Evolutionary conservation across 1,140 invertebrate species (phyloP).

Genomic region (Ips nitidus): DNA sequence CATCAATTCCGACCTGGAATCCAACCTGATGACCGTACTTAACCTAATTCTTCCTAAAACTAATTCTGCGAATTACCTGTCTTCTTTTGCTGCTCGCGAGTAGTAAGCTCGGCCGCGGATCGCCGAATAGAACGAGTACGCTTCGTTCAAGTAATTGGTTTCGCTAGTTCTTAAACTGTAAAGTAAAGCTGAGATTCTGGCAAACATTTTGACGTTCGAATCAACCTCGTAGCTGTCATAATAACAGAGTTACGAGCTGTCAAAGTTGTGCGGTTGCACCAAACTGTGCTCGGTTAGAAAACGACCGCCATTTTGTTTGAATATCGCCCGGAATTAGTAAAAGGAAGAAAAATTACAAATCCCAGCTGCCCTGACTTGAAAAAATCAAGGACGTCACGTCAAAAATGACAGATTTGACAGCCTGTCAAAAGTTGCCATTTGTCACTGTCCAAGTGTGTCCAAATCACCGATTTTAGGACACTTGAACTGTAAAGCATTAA

Average conservation of each 20-base stretch:
- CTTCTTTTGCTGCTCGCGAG: slow-evolving; percentile 89
- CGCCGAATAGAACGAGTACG: slow-evolving; percentile 94
- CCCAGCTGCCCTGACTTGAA: too few relatives aligned
- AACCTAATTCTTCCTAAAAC: neutral
- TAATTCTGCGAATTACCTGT: slow-evolving; percentile 60
- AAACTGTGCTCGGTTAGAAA: neutral
- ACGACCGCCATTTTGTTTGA: neutral
- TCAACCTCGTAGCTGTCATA: neutral
- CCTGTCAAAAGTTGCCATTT: too few relatives aligned
- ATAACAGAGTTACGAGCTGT: too few relatives aligned
- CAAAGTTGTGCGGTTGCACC: neutral
- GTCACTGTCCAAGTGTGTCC: too few relatives aligned
- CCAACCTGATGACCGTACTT: neutral
- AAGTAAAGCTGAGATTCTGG: slow-evolving; percentile 37
- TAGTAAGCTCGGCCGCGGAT: slow-evolving; percentile 94
- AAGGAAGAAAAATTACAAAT: neutral
- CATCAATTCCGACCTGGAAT: slow-evolving; percentile 84
- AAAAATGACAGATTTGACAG: too few relatives aligned
- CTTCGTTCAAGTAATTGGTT: slow-evolving; percentile 94
- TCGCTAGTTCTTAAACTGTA: slow-evolving; percentile 88
- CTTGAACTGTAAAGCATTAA: too few relatives aligned
- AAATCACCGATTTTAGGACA: too few relatives aligned
- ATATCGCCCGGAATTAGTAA: neutral
- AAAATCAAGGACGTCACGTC: too few relatives aligned
- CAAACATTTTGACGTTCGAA: neutral